Evolutionary conservation across 2,797 vertebrate species (phyloP).

Genomic region (Cercopithecus diana): DNA sequence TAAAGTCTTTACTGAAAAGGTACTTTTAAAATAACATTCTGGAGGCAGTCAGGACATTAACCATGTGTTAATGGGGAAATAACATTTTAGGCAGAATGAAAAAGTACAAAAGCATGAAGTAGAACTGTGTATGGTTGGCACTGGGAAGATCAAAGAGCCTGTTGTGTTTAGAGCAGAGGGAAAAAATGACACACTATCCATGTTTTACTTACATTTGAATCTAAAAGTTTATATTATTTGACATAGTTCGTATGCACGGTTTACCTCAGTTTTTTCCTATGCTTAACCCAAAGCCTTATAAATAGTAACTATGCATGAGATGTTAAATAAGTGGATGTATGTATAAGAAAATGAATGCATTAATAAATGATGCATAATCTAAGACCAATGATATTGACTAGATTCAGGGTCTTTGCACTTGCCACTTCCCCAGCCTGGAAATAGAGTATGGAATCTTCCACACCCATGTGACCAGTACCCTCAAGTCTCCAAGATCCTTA

Average conservation of each 20-base stretch:
- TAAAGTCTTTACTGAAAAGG: neutral
- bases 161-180: neutral
- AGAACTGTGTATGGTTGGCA: neutral
- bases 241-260: neutral
- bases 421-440: accelerated
- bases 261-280: neutral
- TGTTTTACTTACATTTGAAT: neutral
- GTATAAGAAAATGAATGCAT: neutral
- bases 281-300: neutral
- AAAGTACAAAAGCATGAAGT: neutral
- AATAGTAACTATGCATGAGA: neutral
- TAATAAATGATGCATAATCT: neutral
- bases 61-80: neutral
- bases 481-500: neutral
- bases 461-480: neutral
- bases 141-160: neutral
- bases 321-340: neutral
- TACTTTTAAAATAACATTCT: neutral
- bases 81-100: neutral
- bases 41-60: neutral
- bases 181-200: neutral
- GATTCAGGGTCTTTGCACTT: neutral
- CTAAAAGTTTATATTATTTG: neutral
- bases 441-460: neutral
- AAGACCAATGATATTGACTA: neutral